phyloP scores from a whole-genome alignment of 2,797 vertebrate species.

The Mycteria americana region DNA sequence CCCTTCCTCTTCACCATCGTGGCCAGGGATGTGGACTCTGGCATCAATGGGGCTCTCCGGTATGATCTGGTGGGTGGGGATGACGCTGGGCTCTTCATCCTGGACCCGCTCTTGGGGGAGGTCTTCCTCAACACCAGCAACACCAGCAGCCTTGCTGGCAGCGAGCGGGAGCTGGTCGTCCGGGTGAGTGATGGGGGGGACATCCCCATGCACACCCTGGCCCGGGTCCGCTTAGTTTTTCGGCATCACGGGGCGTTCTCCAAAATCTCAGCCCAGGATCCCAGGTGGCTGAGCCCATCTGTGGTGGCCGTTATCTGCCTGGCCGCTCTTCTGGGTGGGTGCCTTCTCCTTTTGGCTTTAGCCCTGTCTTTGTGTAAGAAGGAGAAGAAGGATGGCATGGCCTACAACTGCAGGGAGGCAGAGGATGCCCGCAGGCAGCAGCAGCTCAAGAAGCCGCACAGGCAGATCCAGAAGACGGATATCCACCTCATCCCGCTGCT shows the following conservation, averaged over 20 bases:
- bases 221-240: conserved; percentile 80
- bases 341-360: conserved; percentile 80
- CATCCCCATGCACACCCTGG: conserved; percentile 72
- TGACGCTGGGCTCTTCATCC: conserved; percentile 72
- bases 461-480: conserved; percentile 91
- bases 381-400: conserved; percentile 84
- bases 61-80: conserved; percentile 79
- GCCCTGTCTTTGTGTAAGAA: conserved; percentile 84
- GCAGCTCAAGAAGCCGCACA: conserved; percentile 90
- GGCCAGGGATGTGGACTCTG: conserved; percentile 86
- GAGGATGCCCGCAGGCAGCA: conserved; percentile 88
- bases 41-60: conserved; percentile 80
- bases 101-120: conserved; percentile 82
- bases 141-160: conserved; percentile 85
- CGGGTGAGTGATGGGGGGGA: conserved; percentile 83
- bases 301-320: conserved; percentile 84
- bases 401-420: conserved; percentile 93
- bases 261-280: conserved; percentile 78
- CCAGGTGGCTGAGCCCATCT: conserved; percentile 76
- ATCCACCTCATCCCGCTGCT: conserved; percentile 89
- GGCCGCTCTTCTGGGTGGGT: conserved; percentile 77
- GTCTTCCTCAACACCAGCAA: conserved; percentile 88
- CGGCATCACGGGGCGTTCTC: conserved; percentile 83
- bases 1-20: conserved; percentile 69
- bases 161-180: conserved; percentile 77